Evolutionary conservation across 1,140 invertebrate genomes (phyloP).

Genomic region (Brachionus rubens): DNA sequence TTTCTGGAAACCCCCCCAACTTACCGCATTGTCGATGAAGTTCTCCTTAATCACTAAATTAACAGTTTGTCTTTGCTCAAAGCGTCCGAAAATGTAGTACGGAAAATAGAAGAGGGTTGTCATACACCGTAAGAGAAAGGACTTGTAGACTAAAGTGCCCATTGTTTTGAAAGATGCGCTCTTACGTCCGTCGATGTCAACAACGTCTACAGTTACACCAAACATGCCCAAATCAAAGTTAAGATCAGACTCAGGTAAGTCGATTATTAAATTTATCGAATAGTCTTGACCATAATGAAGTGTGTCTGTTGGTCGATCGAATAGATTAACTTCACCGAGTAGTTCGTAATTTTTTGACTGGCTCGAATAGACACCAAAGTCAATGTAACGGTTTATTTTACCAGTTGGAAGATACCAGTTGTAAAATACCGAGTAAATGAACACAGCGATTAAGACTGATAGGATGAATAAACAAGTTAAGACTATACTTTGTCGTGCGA

Average conservation of each 20-base stretch:
- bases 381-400: neutral
- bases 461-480: neutral
- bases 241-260: slow-evolving; percentile 30
- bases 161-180: slow-evolving; percentile 20
- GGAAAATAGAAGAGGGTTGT: slow-evolving; percentile 37
- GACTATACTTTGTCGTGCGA: slow-evolving; percentile 20
- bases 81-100: slow-evolving; percentile 21
- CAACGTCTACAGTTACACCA: neutral
- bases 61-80: slow-evolving; percentile 28
- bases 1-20: neutral
- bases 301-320: slow-evolving; percentile 7
- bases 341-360: neutral
- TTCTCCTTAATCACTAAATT: slow-evolving; percentile 24
- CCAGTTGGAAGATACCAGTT: slow-evolving; percentile 30
- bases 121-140: slow-evolving; percentile 28
- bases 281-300: slow-evolving; percentile 46
- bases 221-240: slow-evolving; percentile 46
- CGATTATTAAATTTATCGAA: neutral
- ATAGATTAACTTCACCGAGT: slow-evolving; percentile 9
- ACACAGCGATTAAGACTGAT: neutral
- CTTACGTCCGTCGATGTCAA: slow-evolving; percentile 40
- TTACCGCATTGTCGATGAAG: slow-evolving; percentile 42
- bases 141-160: slow-evolving; percentile 44
- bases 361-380: slow-evolving; percentile 14
- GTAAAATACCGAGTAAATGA: slow-evolving; percentile 18